phyloP scores from a whole-genome alignment of 2,113 vertebrate genomes.

The Pithys albifrons region DNA sequence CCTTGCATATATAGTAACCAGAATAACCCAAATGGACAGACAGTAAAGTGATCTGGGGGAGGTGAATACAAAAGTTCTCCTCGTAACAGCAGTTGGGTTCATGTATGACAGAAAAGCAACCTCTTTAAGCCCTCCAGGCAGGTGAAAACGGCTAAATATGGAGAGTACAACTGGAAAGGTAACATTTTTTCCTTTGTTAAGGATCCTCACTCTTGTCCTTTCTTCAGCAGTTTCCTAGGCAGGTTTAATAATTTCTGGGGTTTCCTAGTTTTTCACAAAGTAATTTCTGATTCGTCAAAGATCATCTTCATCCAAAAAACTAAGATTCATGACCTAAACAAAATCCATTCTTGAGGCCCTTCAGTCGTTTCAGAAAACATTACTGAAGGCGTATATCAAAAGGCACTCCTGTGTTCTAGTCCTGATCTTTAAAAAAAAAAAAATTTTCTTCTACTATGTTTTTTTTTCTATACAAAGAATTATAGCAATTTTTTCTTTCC shows the following conservation, averaged over 20 bases:
- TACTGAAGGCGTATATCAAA: slow-evolving; percentile 42
- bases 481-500: neutral
- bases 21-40: neutral
- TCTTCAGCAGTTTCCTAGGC: neutral
- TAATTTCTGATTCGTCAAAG: slow-evolving; percentile 52
- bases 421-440: neutral
- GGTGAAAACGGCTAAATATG: neutral
- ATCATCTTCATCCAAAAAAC: slow-evolving; percentile 36
- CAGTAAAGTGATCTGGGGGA: neutral
- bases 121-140: neutral
- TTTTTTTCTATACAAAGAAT: neutral
- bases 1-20: neutral
- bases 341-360: slow-evolving; percentile 7
- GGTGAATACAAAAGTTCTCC: neutral
- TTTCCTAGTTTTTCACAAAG: neutral
- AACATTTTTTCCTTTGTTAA: neutral
- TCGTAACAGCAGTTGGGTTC: neutral
- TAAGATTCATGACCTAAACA: slow-evolving; percentile 44
- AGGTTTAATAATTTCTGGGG: neutral
- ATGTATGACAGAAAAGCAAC: neutral
- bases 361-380: neutral
- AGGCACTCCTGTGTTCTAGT: neutral
- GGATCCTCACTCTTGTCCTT: neutral
- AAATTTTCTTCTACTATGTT: neutral
- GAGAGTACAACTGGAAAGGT: neutral